Base-by-base conservation (phyloP, 2,113 vertebrate genomes). In the Muntiacus muntjak region DNA sequence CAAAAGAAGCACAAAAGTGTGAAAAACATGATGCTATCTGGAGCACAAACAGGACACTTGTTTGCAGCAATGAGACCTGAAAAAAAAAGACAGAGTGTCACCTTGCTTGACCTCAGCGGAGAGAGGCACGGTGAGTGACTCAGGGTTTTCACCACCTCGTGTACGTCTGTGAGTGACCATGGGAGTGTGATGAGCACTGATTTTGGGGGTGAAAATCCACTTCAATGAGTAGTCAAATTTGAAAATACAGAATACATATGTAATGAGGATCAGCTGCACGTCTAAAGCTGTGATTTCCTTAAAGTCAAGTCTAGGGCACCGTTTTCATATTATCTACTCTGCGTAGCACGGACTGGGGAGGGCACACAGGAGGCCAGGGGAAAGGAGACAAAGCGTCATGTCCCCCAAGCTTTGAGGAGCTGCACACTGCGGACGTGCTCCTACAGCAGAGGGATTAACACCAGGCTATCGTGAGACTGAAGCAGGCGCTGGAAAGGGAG, bases 271-370 rank as follows among this genome's bases (percentile, higher is more conserved):
- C 54, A 47, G 58, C 17, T 60, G 36, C 33, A 64, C 0, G 9
- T 90, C 85, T 82, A 23, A 45, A 89, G 82, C 79, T 71, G 13
- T 36, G 2, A 64, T 58, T 91, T 97, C 71, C n/a, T 58, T 54
- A 28, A 86, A 57, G 23, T 40, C 23, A 87, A 52, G 5, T 87
- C 28, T 78, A 97, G 33, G 62, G 15, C 21, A 26, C 12, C 45
- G 7, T 78, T 52, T 71, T 79, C 21, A 26, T n/a, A 26, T 67
- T 43, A 52, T 11, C 47, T 64, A 26, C 57, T 47, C 21, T 78
- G 60, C 21, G 23, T 30, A 26, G 79, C 55, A 43, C 10, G 9
- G 52, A 64, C 1, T 92, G 45, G 94, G 79, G 55, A 23, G 15
- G 26, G 13, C 21, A 28, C 1, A 28, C 11, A 62, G 43, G 52